A percentile compares a stretch with the other conserved stretches of the same genome.
Conservation (phyloP, 2,797 vertebrate genomes). For the Paratrypauchen microcephalus region DNA sequence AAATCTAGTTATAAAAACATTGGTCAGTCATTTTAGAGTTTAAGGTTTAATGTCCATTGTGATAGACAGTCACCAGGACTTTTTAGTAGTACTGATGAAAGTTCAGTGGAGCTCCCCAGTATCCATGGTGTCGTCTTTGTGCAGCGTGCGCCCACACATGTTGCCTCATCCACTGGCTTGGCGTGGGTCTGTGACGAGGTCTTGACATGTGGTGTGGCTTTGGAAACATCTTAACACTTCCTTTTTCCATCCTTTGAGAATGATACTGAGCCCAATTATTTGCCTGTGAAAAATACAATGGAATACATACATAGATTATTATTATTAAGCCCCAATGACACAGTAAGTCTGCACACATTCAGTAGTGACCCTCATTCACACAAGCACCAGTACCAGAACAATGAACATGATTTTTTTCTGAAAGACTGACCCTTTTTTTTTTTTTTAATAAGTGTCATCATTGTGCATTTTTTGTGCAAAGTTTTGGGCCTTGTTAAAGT, state of each 20-base stretch:
- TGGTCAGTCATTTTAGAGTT: constrained; percentile 59
- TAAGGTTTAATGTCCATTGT: constrained; percentile 50
- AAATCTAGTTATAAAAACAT: constrained; percentile 39
- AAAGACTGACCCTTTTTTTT: too few relatives aligned
- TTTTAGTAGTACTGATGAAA: constrained; percentile 53
- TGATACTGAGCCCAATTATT: constrained; percentile 65
- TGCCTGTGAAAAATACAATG: constrained; percentile 31
- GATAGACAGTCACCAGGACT: constrained; percentile 23
- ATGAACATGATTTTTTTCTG: too few relatives aligned
- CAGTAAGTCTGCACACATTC: not conserved
- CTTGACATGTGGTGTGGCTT: constrained; percentile 50
- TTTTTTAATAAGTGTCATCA: too few relatives aligned
- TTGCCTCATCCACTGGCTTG: constrained; percentile 33
- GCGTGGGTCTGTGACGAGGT: constrained; percentile 43
- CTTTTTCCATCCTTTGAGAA: constrained; percentile 47
- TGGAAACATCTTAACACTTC: constrained; percentile 40
- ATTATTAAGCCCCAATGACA: not conserved
- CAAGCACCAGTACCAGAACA: too few relatives aligned
- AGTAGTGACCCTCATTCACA: too few relatives aligned
- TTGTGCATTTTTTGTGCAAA: too few relatives aligned
- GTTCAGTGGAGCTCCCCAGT: constrained; percentile 58
- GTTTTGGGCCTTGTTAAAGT: too few relatives aligned
- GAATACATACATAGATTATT: not conserved
- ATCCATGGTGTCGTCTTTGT: constrained; percentile 42
- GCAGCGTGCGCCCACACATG: constrained; percentile 59